Conservation (phyloP, 2,113 vertebrate genomes). For the Elaphurus davidianus region DNA sequence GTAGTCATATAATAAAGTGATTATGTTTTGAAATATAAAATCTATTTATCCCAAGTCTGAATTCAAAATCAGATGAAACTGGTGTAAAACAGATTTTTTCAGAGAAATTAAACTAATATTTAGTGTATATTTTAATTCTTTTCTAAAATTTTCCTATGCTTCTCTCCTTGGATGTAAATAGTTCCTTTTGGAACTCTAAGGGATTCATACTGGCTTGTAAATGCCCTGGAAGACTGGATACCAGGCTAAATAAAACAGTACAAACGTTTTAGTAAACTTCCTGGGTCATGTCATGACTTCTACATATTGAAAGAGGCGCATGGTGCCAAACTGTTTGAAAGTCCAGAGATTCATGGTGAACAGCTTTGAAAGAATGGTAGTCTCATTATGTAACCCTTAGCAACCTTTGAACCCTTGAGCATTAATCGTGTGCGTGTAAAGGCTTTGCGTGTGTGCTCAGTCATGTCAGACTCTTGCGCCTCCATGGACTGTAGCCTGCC, state of each 20-base stretch:
- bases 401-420: background rate
- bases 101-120: background rate
- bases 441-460: background rate
- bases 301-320: constrained; percentile 42
- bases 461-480: background rate
- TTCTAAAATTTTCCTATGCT: background rate
- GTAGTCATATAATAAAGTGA: background rate
- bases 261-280: constrained; percentile 65
- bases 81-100: background rate
- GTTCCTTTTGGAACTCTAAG: background rate
- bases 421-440: background rate
- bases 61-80: constrained; percentile 27
- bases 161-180: background rate
- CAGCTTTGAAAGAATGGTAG: constrained; percentile 1
- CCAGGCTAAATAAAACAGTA: constrained; percentile 39
- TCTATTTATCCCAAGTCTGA: background rate
- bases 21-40: constrained; percentile 1
- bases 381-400: constrained; percentile 27
- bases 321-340: constrained; percentile 52
- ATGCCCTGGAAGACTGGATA: background rate
- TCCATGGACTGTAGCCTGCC: background rate
- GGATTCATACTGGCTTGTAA: background rate
- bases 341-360: constrained; percentile 29
- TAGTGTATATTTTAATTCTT: background rate
- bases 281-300: constrained; percentile 49